Conservation (phyloP, 2,113 vertebrate species). For the Phylloscopus whistleri region DNA sequence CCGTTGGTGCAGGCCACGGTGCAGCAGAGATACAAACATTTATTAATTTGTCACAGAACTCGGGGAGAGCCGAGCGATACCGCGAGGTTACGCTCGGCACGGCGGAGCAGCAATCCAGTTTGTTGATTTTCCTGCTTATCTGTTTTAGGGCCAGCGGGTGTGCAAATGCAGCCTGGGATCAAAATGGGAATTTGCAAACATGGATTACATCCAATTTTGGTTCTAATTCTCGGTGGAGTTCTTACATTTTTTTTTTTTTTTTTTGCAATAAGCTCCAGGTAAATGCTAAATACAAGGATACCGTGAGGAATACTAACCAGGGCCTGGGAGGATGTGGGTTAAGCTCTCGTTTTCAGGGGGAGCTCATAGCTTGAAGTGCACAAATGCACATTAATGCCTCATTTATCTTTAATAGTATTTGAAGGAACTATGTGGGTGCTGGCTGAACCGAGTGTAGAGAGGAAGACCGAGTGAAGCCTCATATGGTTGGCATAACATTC, state of each 20-base stretch:
- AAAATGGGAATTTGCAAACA: constrained; percentile 43
- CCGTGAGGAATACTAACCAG: background rate
- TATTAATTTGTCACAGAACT: constrained; percentile 5
- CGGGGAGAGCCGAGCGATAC: background rate
- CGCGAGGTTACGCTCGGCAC: background rate
- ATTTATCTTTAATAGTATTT: background rate
- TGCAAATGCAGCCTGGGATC: background rate
- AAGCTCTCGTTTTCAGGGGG: background rate
- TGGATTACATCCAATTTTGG: background rate
- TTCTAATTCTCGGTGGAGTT: background rate
- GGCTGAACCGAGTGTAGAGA: background rate
- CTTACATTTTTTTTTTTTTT: background rate
- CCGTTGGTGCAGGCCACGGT: background rate
- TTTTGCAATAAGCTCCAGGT: constrained; percentile 14
- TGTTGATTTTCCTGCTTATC: constrained; percentile 29
- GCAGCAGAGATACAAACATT: background rate
- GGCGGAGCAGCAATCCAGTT: background rate
- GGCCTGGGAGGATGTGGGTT: background rate
- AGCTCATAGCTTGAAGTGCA: background rate
- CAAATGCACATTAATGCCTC: background rate
- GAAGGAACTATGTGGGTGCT: background rate
- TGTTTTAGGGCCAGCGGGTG: background rate
- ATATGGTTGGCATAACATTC: background rate
- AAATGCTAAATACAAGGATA: background rate
- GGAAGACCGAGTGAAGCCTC: background rate